Evolutionary conservation across 2,888 invertebrate genomes (phyloP).

Genomic region (Watsonalla cultraria): DNA sequence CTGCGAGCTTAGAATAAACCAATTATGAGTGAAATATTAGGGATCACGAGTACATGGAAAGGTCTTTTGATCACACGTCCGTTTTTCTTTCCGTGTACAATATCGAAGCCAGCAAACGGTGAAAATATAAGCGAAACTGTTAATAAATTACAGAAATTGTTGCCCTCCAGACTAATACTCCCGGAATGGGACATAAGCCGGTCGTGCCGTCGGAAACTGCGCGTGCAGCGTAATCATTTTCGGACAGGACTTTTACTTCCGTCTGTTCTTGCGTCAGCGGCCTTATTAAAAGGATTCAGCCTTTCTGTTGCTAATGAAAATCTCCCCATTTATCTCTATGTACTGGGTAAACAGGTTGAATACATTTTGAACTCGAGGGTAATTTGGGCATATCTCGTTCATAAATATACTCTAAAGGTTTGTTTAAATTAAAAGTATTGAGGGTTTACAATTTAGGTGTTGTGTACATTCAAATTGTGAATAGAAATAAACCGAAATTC

Average conservation of each 20-base stretch:
- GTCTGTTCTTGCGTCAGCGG: conserved; percentile 51
- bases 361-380: too few species aligned
- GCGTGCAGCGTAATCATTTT: conserved; percentile 73
- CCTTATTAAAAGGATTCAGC: conserved; percentile 51
- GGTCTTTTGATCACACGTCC: conserved; percentile 69
- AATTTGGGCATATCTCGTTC: too few species aligned
- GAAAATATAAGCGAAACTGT: conserved; percentile 62
- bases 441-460: too few species aligned
- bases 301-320: neutral
- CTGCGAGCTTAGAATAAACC: conserved; percentile 76
- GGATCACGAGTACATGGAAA: conserved; percentile 65
- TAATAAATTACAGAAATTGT: conserved; percentile 77
- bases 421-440: too few species aligned
- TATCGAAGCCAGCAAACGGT: conserved; percentile 61
- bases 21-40: conserved; percentile 79
- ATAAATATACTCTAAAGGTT: too few species aligned
- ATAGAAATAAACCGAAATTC: conserved; percentile 29
- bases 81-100: conserved; percentile 66
- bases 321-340: too few species aligned
- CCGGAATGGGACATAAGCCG: conserved; percentile 73
- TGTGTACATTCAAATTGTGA: conserved; percentile 18
- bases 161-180: conserved; percentile 70
- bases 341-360: too few species aligned
- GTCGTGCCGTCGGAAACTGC: conserved; percentile 68
- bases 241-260: conserved; percentile 72